Evolutionary conservation across 2,888 invertebrate genomes (phyloP), one percentile per base, ranked within the genome.

Genomic region (Sisyra nigra): DNA sequence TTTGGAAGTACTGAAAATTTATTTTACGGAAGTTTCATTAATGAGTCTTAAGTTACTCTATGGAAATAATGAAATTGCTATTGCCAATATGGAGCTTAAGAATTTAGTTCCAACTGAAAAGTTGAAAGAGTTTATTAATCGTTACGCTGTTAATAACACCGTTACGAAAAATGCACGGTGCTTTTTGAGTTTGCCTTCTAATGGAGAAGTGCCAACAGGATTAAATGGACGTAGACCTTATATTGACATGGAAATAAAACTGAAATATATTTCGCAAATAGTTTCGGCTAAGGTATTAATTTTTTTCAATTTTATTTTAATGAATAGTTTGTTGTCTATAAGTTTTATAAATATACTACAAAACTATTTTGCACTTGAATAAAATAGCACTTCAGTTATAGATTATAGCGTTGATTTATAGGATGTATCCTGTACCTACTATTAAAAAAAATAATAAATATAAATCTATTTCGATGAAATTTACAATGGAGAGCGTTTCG

Each of bases 231-330:
- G 60, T 8, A 58, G 66, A 11, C 63, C 71, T 0, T 68, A 58
- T 36, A 57, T 73, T 19, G 68, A 72, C 47, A 55, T 74, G 0
- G 67, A 70, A 51, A 57, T 72, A 52, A 63, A 61, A 46, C 50
- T 72, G 8, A 62, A 64, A 47, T 68, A 66, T 47, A 35, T 63
- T 19, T 24, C 34, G 13, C 19, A 24, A 24, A 7, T 24, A 5
- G 24, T 24, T 24, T 24, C 35, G 14, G 8, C 57, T 52, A 41
- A 35, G 38, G 41, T 41, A 19, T 38, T 9, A 18, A 5, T 13
- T n/a, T n/a, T n/a, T n/a, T n/a, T n/a, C n/a, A n/a, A n/a, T n/a
- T n/a, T n/a, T n/a, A n/a, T n/a, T n/a, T n/a, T n/a, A n/a, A n/a
- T n/a, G n/a, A n/a, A n/a, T n/a, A n/a, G n/a, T n/a, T n/a, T n/a